Conservation (phyloP, 2,113 vertebrate species). For the Suricata suricatta region DNA sequence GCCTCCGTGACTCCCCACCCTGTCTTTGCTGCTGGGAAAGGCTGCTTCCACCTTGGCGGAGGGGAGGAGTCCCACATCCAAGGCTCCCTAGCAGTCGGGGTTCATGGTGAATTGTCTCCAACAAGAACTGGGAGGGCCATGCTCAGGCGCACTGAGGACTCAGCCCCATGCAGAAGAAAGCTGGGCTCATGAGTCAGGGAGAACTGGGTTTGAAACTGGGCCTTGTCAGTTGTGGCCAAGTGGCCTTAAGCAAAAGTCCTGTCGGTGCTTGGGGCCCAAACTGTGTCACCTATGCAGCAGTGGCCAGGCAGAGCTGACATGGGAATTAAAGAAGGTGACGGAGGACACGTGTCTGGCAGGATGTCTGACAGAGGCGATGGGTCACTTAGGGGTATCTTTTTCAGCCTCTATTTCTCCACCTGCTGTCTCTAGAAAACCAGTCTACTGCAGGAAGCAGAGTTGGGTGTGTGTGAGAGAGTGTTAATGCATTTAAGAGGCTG, state of each 20-base stretch:
- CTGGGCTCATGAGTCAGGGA: background rate
- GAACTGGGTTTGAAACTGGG: background rate
- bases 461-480: background rate
- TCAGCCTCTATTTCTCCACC: background rate
- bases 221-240: background rate
- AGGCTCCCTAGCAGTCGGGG: background rate
- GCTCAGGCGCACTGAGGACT: background rate
- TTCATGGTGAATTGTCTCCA: background rate
- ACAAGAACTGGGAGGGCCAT: background rate
- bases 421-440: background rate
- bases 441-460: background rate
- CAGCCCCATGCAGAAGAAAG: background rate
- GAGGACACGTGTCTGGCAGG: background rate
- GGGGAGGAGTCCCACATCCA: background rate
- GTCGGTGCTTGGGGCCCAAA: background rate
- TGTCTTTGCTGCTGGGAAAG: background rate
- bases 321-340: background rate
- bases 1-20: background rate
- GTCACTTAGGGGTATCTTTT: background rate
- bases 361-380: rapidly evolving
- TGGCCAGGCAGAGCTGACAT: background rate
- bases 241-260: background rate
- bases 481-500: background rate
- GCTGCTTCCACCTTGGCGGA: background rate
- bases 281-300: background rate